These are phyloP conservation scores for Prietella phreatophila DNA, from an alignment of 2,113 vertebrate species.

Conservation along the genomic window DNA sequence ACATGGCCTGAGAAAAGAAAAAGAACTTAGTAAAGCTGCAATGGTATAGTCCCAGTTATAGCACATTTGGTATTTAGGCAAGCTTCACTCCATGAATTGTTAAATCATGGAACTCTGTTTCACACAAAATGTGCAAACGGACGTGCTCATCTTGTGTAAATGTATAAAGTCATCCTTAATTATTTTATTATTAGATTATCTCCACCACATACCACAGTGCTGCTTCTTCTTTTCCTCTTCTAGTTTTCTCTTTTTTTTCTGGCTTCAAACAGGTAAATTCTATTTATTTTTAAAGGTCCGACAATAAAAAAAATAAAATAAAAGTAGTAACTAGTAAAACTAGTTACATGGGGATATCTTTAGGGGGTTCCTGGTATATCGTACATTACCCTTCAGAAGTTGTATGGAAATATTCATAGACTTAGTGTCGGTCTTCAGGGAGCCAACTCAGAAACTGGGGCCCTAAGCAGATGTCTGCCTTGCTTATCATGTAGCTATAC, in stretches of 20 bases:
- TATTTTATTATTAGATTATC: neutral
- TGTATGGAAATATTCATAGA: neutral
- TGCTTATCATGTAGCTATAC: neutral
- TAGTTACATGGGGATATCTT: neutral
- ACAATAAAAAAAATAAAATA: neutral
- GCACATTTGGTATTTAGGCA: neutral
- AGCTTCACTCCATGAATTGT: neutral
- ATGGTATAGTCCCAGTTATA: neutral
- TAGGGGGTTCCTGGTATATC: neutral
- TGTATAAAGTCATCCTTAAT: neutral
- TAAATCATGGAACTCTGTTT: neutral
- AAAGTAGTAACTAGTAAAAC: too few relatives aligned
- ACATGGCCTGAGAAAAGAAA: neutral
- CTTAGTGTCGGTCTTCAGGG: neutral
- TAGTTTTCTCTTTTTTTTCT: neutral
- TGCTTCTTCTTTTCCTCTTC: neutral
- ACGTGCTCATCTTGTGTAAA: too few relatives aligned
- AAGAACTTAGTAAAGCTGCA: neutral
- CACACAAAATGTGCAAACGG: too few relatives aligned
- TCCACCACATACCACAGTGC: neutral
- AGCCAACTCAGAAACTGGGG: neutral
- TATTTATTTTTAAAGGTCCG: neutral
- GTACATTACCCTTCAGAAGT: neutral
- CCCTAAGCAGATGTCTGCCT: neutral
- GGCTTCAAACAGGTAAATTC: neutral